These are phyloP conservation scores for Sinhomidia bicolor DNA, from an alignment of 2,888 invertebrate genomes.

Conservation along the genomic window DNA sequence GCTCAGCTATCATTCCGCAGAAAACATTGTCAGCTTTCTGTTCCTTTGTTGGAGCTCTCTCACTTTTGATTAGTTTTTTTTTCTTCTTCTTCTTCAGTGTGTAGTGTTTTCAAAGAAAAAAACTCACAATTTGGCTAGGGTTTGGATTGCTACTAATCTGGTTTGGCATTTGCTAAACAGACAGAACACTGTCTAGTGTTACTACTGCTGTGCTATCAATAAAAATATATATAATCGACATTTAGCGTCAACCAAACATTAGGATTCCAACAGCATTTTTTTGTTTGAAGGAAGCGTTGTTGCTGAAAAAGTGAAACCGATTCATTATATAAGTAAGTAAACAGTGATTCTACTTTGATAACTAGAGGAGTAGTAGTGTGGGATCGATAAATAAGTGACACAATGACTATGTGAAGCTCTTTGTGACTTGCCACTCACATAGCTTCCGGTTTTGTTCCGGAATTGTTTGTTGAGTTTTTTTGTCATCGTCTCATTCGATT, in stretches of 20 bases:
- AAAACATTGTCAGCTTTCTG: conserved; percentile 55
- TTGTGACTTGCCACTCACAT: not conserved
- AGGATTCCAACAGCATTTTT: not conserved
- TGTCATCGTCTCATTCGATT: not conserved
- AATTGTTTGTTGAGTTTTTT: not conserved
- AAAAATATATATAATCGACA: not conserved
- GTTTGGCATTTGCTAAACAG: not conserved
- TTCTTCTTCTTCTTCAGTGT: not conserved
- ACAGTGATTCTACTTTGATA: not conserved
- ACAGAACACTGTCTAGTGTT: not conserved
- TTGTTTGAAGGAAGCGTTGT: not conserved
- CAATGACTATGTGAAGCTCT: conserved; percentile 30
- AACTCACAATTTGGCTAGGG: not conserved
- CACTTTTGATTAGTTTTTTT: conserved; percentile 14
- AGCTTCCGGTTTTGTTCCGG: conserved; percentile 24
- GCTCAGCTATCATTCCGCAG: conserved; percentile 56
- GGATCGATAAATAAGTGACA: not conserved
- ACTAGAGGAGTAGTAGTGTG: not conserved
- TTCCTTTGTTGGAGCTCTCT: conserved; percentile 40
- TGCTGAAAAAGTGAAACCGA: conserved; percentile 30
- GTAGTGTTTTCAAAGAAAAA: not conserved
- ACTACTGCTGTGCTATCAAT: not conserved
- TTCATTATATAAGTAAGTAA: not conserved
- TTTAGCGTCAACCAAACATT: too few species aligned
- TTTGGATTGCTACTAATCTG: not conserved